phyloP scores from a whole-genome alignment of 2,797 vertebrate species.

The Microctenopoma lineatum region DNA sequence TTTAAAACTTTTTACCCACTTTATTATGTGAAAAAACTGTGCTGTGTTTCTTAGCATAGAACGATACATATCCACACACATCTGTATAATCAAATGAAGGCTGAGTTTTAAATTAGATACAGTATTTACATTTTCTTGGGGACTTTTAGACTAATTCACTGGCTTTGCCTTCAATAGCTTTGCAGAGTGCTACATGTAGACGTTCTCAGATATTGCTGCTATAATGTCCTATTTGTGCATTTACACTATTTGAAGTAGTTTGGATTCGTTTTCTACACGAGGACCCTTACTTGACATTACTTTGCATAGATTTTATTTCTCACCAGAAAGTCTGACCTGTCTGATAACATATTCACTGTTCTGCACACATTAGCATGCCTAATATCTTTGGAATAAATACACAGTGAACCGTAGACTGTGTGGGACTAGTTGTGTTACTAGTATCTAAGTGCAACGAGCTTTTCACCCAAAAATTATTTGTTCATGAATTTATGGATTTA shows the following conservation, averaged over 20 bases:
- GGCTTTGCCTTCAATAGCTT: too few relatives aligned
- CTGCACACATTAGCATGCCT: neutral
- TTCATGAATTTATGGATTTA: neutral
- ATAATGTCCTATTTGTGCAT: neutral
- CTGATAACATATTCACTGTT: neutral
- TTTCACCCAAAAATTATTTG: neutral
- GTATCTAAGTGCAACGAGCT: neutral
- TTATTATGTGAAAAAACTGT: too few relatives aligned
- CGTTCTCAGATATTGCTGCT: neutral
- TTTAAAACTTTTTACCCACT: too few relatives aligned
- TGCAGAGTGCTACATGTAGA: too few relatives aligned
- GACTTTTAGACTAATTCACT: too few relatives aligned
- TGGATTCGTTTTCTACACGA: too few relatives aligned
- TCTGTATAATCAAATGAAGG: too few relatives aligned
- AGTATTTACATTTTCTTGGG: too few relatives aligned
- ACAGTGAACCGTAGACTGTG: neutral
- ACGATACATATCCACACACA: too few relatives aligned
- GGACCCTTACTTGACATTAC: neutral
- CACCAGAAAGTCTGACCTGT: neutral
- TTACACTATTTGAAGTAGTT: neutral
- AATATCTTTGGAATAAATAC: neutral
- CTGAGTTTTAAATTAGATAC: too few relatives aligned
- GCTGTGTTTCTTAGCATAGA: too few relatives aligned
- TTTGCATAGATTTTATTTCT: neutral
- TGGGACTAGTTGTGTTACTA: neutral